Percentiles rank a stretch among this genome's conserved stretches.
Evolutionary conservation across 2,113 vertebrate species (phyloP).

Genomic region (Accipiter cooperii): DNA sequence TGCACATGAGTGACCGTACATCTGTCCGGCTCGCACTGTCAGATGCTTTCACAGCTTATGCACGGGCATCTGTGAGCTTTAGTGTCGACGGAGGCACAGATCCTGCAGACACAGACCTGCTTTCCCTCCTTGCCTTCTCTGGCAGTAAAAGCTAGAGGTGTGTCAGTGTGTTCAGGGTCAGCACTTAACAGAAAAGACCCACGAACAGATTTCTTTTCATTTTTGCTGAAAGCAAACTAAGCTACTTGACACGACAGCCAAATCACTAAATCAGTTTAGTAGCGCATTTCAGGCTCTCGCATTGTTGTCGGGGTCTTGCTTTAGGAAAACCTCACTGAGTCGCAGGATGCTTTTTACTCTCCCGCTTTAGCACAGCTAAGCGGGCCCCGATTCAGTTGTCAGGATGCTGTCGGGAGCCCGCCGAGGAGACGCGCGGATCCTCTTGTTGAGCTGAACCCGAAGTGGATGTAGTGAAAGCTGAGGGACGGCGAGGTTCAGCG

Average conservation of each 20-base stretch:
- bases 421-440: not conserved
- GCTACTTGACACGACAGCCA: not conserved
- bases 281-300: not conserved
- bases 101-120: not conserved
- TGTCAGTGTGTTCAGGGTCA: not conserved
- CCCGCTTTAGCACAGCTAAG: not conserved
- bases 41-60: not conserved
- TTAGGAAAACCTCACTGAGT: not conserved
- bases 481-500: not conserved
- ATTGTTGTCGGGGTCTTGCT: not conserved
- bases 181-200: not conserved
- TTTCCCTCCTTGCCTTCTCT: not conserved
- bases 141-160: not conserved
- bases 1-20: accelerated
- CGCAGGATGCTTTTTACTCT: not conserved
- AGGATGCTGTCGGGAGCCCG: not conserved
- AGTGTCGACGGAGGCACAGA: accelerated
- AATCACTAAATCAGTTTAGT: not conserved
- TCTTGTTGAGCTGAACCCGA: not conserved
- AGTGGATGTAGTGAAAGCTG: not conserved
- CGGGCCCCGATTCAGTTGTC: not conserved
- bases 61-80: not conserved
- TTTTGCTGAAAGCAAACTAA: not conserved
- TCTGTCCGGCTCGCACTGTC: not conserved
- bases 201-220: not conserved